Conservation (phyloP, 2,888 invertebrate species). For the Encarsia formosa region DNA sequence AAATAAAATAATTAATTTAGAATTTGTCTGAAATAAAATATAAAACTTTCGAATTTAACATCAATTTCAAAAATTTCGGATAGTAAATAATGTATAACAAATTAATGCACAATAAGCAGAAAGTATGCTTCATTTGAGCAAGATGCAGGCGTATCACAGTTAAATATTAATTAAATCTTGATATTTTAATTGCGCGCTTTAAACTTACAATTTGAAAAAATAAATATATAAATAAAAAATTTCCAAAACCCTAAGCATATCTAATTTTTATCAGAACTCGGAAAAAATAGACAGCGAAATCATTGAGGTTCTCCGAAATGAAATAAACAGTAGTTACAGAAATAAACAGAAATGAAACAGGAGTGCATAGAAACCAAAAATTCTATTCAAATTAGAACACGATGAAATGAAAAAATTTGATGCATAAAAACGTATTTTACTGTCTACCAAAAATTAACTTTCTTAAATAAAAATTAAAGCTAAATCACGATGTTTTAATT, state of each 20-base stretch:
- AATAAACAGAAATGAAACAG: slow-evolving; percentile 1
- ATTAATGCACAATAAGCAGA: too few relatives aligned
- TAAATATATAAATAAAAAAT: not conserved
- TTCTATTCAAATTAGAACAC: too few relatives aligned
- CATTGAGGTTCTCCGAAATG: slow-evolving; percentile 13
- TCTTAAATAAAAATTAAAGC: slow-evolving; percentile 9
- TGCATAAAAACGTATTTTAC: slow-evolving; percentile 1
- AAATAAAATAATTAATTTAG: too few relatives aligned
- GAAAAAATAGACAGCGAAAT: slow-evolving; percentile 5
- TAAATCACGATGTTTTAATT: slow-evolving; percentile 6
- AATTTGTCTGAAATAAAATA: too few relatives aligned
- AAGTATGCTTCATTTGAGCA: too few relatives aligned
- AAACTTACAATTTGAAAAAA: too few relatives aligned
- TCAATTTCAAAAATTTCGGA: too few relatives aligned
- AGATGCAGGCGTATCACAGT: slow-evolving; percentile 23
- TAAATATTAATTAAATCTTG: slow-evolving; percentile 1
- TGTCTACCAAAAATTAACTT: slow-evolving; percentile 5
- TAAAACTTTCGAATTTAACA: too few relatives aligned
- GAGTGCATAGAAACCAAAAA: slow-evolving; percentile 10
- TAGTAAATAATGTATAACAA: too few relatives aligned
- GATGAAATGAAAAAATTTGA: not conserved
- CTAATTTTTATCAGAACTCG: too few relatives aligned
- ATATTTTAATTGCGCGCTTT: too few relatives aligned
- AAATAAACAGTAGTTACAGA: slow-evolving; percentile 17
- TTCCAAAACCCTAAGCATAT: not conserved